Base-by-base conservation (phyloP, 2,113 vertebrate genomes). In the Gallinago jamesoni region DNA sequence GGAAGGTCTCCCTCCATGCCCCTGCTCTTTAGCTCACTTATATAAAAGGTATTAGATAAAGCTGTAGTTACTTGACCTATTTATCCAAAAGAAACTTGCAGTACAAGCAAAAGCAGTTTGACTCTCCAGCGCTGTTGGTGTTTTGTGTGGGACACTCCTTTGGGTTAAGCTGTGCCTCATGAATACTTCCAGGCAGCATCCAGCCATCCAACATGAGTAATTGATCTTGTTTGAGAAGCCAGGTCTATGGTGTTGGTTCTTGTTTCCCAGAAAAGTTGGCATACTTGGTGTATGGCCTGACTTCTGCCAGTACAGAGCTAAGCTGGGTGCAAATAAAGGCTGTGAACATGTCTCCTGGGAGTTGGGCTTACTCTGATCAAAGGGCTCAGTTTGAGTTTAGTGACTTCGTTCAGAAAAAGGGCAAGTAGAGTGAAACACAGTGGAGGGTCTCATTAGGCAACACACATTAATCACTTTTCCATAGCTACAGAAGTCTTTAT, bases 61-160 rank as follows among this genome's bases (percentile, higher is more conserved):
- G 91, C 53, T 87, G 62, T 96, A 93, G 84, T 73, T 89, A 60
- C 91, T 68, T 96, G 94, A 94, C 96, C 94, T 97, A 94, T 96
- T 96, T 96, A 94, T 90, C 90, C 96, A 86, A 77, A 75, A 94
- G 93, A 94, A 93, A 93, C 94, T 89, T 77, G 93, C 79, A 47
- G 2, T 94, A 96, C 95, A 82, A 95, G 95, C 95, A 95, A 41
- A 87, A 96, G 96, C 94, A 89, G 96, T 96, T 91, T 93, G 87
- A 91, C 96, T 95, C 15, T 96, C 30, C 91, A 63, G 72, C 22
- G 47, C 89, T 90, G 91, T 67, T 96, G 87, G 63, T 94, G 59
- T 83, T 95, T 83, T 66, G 79, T 83, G 57, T 93, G 82, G 82
- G 87, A 77, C 78, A 47, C 92, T 97, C 94, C 93, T 96, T 35